Evolutionary conservation across 2,888 invertebrate genomes (phyloP).

Genomic region (Nemapogon koenigi): DNA sequence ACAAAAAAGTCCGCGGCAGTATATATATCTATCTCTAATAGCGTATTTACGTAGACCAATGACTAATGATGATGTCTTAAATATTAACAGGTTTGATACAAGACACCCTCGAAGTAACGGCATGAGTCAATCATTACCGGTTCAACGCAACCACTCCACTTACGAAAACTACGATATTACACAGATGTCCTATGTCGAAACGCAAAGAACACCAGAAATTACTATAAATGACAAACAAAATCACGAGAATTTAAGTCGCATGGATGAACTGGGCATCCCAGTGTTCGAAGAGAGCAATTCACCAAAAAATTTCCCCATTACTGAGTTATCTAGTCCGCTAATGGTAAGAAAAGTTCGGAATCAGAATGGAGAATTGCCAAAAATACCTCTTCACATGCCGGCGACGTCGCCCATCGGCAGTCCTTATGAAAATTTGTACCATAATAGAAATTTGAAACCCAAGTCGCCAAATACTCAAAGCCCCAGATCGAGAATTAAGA

Average conservation of each 20-base stretch:
- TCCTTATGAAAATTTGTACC: slow-evolving; percentile 69
- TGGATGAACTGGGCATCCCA: slow-evolving; percentile 56
- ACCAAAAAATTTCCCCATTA: slow-evolving; percentile 20
- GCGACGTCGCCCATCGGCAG: slow-evolving; percentile 36
- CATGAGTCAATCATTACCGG: slow-evolving; percentile 35
- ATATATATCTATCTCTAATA: too few relatives aligned
- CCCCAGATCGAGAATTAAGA: slow-evolving; percentile 69
- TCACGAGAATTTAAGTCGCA: slow-evolving; percentile 43
- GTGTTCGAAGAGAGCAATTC: slow-evolving; percentile 39
- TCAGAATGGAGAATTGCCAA: slow-evolving; percentile 22
- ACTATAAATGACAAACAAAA: slow-evolving; percentile 35
- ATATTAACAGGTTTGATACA: slow-evolving; percentile 55
- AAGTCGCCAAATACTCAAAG: slow-evolving; percentile 56
- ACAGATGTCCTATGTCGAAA: slow-evolving; percentile 28
- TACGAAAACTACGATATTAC: slow-evolving; percentile 63
- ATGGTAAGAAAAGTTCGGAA: slow-evolving; percentile 36
- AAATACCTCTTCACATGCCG: slow-evolving; percentile 2
- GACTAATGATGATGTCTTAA: too few relatives aligned
- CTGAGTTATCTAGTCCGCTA: slow-evolving; percentile 46
- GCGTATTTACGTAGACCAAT: too few relatives aligned
- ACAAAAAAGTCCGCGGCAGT: too few relatives aligned
- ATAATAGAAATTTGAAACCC: slow-evolving; percentile 38
- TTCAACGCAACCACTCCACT: slow-evolving; percentile 48
- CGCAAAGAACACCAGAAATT: slow-evolving; percentile 39
- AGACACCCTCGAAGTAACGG: slow-evolving; percentile 38